These are phyloP conservation scores for Australoheros scitulus DNA, from an alignment of 2,113 vertebrate genomes.

Conservation along the genomic window DNA sequence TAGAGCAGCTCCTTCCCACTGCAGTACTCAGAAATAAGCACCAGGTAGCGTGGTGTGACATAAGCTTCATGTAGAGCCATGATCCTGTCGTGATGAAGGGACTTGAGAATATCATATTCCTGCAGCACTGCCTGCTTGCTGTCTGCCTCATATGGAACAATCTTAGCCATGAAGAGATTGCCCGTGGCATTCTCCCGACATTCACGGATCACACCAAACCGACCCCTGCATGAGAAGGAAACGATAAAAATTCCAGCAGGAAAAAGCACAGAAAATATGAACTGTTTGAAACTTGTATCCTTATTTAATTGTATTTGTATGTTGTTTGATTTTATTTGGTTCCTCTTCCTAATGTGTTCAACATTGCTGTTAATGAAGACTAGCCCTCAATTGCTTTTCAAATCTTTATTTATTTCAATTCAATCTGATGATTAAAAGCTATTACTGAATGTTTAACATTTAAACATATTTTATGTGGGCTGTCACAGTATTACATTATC, in stretches of 20 bases:
- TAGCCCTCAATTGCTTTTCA: no score
- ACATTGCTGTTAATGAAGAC: no score
- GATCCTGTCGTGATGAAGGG: constrained; percentile 90
- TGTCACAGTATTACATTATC: no score
- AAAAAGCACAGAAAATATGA: neutral
- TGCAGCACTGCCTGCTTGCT: constrained; percentile 89
- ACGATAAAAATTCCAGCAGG: neutral
- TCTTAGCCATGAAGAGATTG: constrained; percentile 95
- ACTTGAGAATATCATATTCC: constrained; percentile 96
- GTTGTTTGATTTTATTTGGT: neutral
- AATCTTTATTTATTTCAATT: no score
- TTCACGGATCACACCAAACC: constrained; percentile 93
- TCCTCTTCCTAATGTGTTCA: no score
- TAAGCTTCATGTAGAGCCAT: constrained; percentile 97
- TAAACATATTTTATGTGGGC: no score
- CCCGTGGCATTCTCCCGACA: constrained; percentile 96
- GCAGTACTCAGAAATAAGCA: constrained; percentile 95
- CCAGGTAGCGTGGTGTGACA: constrained; percentile 96
- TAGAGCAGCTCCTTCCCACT: constrained; percentile 93
- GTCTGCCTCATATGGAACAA: constrained; percentile 91
- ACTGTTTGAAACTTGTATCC: neutral
- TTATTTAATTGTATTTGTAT: neutral
- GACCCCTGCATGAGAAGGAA: constrained; percentile 80
- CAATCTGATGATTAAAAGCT: no score
- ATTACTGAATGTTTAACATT: no score